phyloP scores from a whole-genome alignment of 1,140 invertebrate species.

The Saccostrea glomerata region DNA sequence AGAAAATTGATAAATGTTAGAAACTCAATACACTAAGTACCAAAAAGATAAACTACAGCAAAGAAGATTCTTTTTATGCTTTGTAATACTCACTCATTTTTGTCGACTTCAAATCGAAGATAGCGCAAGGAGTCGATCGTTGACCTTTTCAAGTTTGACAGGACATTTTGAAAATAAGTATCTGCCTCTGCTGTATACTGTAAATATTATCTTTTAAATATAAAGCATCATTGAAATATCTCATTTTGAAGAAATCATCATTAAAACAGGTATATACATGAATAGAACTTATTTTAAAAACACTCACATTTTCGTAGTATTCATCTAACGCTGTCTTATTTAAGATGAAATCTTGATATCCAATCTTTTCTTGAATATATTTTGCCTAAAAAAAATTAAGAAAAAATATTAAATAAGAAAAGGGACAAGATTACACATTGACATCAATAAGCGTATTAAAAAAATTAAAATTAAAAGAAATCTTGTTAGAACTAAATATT shows the following conservation, averaged over 20 bases:
- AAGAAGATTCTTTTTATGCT: no score
- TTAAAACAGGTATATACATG: neutral
- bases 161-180: conserved; percentile 63
- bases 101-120: conserved; percentile 57
- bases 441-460: no score
- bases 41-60: neutral
- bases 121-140: conserved; percentile 53
- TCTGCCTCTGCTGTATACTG: conserved; percentile 54
- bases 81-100: conserved; percentile 60
- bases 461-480: no score
- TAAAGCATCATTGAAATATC: neutral
- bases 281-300: neutral
- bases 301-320: conserved; percentile 70
- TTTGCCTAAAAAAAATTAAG: conserved; percentile 82
- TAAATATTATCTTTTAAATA: neutral
- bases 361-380: conserved; percentile 85
- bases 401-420: neutral
- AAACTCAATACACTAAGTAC: neutral
- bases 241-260: neutral
- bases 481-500: no score
- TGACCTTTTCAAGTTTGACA: conserved; percentile 54
- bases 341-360: conserved; percentile 69
- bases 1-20: neutral
- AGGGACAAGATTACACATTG: neutral
- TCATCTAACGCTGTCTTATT: conserved; percentile 85